Evolutionary conservation across 2,888 invertebrate genomes (phyloP).

Genomic region (Anarsia innoxiella): DNA sequence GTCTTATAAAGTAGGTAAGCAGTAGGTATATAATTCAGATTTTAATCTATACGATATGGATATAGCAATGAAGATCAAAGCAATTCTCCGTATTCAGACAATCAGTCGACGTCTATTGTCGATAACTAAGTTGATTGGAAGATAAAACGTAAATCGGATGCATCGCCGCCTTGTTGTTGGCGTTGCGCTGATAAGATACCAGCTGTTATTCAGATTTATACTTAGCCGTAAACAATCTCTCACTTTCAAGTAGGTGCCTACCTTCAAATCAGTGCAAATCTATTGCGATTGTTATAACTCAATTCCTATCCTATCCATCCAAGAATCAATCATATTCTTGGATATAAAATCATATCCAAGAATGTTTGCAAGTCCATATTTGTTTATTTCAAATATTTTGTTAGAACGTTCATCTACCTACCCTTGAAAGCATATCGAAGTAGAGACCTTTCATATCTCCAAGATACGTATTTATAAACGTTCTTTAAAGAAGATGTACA

Average conservation of each 20-base stretch:
- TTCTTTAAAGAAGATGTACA: no score
- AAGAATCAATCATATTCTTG: neutral
- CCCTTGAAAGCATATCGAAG: no score
- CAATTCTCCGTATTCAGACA: constrained; percentile 31
- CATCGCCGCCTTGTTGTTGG: neutral
- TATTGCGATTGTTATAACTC: constrained; percentile 1
- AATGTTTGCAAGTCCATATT: neutral
- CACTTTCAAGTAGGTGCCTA: no score
- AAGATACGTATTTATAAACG: no score
- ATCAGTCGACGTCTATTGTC: constrained; percentile 24
- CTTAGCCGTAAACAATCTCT: neutral
- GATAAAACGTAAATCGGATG: constrained; percentile 13
- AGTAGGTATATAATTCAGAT: no score
- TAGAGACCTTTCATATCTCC: no score
- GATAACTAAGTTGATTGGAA: constrained; percentile 19
- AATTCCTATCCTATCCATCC: neutral
- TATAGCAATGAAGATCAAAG: constrained; percentile 46
- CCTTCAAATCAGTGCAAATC: neutral
- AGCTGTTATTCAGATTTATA: no score
- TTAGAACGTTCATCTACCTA: no score
- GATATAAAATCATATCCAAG: neutral
- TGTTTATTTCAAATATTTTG: constrained; percentile 14
- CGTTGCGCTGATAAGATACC: neutral
- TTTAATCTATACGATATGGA: no score
- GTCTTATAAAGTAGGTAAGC: no score